Evolutionary conservation across 2,888 invertebrate genomes (phyloP).

Genomic region (Leptopilina drosophilae): DNA sequence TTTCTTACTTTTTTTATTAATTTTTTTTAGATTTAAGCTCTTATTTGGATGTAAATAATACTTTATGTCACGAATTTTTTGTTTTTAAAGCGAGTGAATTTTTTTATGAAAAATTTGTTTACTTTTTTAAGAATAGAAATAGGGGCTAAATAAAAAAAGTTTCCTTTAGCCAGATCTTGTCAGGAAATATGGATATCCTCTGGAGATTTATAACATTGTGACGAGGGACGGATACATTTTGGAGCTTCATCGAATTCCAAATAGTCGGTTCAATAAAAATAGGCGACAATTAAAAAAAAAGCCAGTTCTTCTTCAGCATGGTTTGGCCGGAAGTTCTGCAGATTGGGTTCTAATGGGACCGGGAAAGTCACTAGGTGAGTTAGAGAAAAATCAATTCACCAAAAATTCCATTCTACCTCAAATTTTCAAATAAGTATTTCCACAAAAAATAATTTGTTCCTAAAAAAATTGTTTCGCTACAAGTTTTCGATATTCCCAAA

Average conservation of each 20-base stretch:
- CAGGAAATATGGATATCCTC: constrained; percentile 76
- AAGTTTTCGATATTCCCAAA: too few relatives aligned
- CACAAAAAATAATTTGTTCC: too few relatives aligned
- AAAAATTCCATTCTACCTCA: neutral
- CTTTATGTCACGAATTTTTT: too few relatives aligned
- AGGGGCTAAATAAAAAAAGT: constrained; percentile 1
- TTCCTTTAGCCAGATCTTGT: constrained; percentile 68
- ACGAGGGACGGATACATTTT: constrained; percentile 78
- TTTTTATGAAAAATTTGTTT: neutral
- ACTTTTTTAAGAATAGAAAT: neutral
- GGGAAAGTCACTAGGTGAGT: constrained; percentile 81
- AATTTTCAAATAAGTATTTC: neutral
- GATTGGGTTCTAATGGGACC: constrained; percentile 86
- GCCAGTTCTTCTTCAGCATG: constrained; percentile 79
- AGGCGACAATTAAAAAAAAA: constrained; percentile 56
- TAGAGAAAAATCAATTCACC: neutral
- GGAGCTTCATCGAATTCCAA: constrained; percentile 77
- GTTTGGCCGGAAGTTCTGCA: constrained; percentile 83
- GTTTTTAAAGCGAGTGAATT: neutral
- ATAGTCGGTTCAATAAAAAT: constrained; percentile 66
- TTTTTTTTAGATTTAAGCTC: too few relatives aligned
- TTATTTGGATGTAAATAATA: too few relatives aligned
- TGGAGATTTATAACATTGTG: constrained; percentile 75
- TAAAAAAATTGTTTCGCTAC: too few relatives aligned
- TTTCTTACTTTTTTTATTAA: too few relatives aligned